Conservation (phyloP, 2,888 invertebrate genomes). For the Cybosia mesomella region DNA sequence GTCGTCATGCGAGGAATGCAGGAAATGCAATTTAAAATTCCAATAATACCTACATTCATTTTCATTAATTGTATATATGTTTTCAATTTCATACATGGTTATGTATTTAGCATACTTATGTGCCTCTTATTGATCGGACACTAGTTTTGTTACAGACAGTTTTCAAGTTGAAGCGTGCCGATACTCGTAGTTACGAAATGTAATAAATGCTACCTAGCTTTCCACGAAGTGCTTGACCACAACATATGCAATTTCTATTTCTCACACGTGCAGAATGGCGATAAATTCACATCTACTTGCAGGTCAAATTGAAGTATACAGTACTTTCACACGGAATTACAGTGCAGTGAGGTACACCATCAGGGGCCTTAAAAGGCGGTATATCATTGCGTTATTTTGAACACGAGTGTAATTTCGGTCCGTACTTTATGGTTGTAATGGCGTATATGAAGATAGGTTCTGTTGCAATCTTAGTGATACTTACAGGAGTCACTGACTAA, state of each 20-base stretch:
- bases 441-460: conserved; percentile 38
- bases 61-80: too few species aligned
- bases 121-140: too few species aligned
- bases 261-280: conserved; percentile 51
- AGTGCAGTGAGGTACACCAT: conserved; percentile 37
- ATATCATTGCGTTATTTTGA: conserved; percentile 61
- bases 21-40: too few species aligned
- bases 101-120: too few species aligned
- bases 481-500: not conserved
- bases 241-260: conserved; percentile 54
- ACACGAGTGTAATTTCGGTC: conserved; percentile 57
- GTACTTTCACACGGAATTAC: conserved; percentile 55
- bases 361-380: conserved; percentile 48
- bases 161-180: not conserved
- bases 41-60: too few species aligned
- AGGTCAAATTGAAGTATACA: conserved; percentile 60
- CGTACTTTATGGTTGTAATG: conserved; percentile 53
- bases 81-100: too few species aligned
- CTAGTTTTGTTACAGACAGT: too few species aligned
- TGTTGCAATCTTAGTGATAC: conserved; percentile 11
- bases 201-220: conserved; percentile 6
- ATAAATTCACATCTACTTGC: conserved; percentile 50
- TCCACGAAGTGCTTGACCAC: conserved; percentile 10
- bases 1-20: too few species aligned
- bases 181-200: not conserved